These are phyloP conservation scores for Morpho achilles DNA, from an alignment of 2,888 invertebrate species.

Conservation along the genomic window DNA sequence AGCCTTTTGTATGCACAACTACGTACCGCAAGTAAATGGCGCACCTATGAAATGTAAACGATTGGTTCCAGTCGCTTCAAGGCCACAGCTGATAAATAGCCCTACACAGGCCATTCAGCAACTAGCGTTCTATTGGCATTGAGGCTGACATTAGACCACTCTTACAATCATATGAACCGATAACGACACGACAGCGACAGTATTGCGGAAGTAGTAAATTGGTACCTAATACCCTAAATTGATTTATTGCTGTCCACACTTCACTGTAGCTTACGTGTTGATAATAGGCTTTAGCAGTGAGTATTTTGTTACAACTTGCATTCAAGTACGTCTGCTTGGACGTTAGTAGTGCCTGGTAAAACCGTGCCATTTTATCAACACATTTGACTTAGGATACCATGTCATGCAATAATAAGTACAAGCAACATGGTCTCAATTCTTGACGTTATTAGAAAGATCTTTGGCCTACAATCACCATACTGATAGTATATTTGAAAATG, in stretches of 20 bases:
- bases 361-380: too few relatives aligned
- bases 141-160: conserved; percentile 42
- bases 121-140: conserved; percentile 36
- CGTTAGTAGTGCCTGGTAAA: too few relatives aligned
- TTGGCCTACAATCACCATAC: too few relatives aligned
- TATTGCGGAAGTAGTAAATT: conserved; percentile 9
- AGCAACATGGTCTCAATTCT: too few relatives aligned
- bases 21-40: conserved; percentile 33
- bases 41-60: conserved; percentile 48
- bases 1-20: not conserved
- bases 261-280: too few relatives aligned
- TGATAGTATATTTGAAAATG: too few relatives aligned
- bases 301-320: too few relatives aligned
- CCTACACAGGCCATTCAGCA: conserved; percentile 39
- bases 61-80: conserved; percentile 64
- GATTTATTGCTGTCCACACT: conserved; percentile 12
- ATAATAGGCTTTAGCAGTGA: too few relatives aligned
- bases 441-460: too few relatives aligned
- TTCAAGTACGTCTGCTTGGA: too few relatives aligned
- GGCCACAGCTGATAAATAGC: conserved; percentile 59
- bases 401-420: too few relatives aligned
- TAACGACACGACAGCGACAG: conserved; percentile 12
- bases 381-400: too few relatives aligned
- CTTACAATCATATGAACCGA: conserved; percentile 13
- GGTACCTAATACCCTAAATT: conserved; percentile 13